phyloP scores from a whole-genome alignment of 2,113 vertebrate genomes.

The Boulengeromyrus knoepffleri region DNA sequence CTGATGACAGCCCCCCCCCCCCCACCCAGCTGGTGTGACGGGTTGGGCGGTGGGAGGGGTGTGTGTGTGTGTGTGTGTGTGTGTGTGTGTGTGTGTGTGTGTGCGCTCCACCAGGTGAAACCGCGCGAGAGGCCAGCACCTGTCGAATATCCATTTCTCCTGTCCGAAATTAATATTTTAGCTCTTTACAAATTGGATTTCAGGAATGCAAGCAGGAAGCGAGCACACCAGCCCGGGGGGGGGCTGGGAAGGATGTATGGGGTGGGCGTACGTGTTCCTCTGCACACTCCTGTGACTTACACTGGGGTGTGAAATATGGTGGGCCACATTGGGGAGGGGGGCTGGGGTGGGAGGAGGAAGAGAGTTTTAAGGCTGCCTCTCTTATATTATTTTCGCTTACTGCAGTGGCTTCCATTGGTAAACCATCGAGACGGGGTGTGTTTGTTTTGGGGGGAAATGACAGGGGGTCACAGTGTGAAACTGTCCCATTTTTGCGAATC shows the following conservation, averaged over 20 bases:
- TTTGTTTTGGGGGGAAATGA: neutral
- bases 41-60: slow-evolving; percentile 15
- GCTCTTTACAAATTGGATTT: slow-evolving; percentile 33
- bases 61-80: slow-evolving; percentile 35
- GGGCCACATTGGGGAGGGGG: neutral
- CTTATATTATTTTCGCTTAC: neutral
- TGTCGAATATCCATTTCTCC: slow-evolving; percentile 19
- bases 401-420: neutral
- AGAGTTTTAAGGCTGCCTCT: neutral
- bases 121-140: slow-evolving; percentile 25
- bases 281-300: slow-evolving; percentile 23
- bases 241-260: slow-evolving; percentile 6
- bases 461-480: neutral
- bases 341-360: neutral
- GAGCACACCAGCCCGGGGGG: neutral
- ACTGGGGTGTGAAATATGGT: neutral
- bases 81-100: slow-evolving; percentile 36
- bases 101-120: slow-evolving; percentile 29
- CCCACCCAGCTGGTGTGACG: neutral
- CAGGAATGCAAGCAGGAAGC: slow-evolving; percentile 7
- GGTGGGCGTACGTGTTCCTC: neutral
- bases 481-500: neutral
- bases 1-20: neutral
- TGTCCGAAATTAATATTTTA: slow-evolving; percentile 40
- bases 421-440: neutral